Conservation (phyloP, 2,113 vertebrate genomes). For the Limanda limanda region DNA sequence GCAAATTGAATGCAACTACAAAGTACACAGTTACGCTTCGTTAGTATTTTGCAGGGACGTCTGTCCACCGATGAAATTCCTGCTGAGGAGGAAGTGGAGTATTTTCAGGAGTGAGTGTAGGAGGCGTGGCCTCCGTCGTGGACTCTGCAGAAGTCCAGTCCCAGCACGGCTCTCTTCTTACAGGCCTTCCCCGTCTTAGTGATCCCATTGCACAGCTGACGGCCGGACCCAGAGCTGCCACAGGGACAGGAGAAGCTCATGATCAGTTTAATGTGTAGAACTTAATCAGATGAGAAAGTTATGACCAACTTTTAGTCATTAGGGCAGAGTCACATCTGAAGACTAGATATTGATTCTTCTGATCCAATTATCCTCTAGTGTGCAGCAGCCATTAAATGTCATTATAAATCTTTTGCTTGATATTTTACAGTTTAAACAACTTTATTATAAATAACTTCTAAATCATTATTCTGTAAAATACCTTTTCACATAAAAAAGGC, state of each 20-base stretch:
- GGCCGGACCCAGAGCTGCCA: constrained; percentile 72
- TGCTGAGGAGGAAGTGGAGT: not conserved
- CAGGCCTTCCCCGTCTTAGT: constrained; percentile 82
- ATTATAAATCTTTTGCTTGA: too few relatives aligned
- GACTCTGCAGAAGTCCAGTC: constrained; percentile 84
- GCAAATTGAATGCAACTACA: too few relatives aligned
- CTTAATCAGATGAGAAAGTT: not conserved
- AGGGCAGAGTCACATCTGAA: not conserved
- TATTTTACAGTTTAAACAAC: too few relatives aligned
- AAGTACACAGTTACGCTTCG: not conserved
- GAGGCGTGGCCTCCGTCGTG: constrained; percentile 68
- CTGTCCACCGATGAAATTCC: not conserved
- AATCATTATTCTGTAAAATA: too few relatives aligned
- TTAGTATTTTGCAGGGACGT: not conserved
- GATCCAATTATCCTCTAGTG: too few relatives aligned
- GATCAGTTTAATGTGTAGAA: not conserved
- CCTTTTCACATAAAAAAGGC: too few relatives aligned
- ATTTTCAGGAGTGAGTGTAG: constrained; percentile 18
- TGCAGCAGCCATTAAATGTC: too few relatives aligned
- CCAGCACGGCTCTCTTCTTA: constrained; percentile 76
- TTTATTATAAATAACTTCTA: too few relatives aligned
- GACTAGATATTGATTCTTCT: too few relatives aligned
- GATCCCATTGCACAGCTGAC: constrained; percentile 77
- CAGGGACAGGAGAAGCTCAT: not conserved
- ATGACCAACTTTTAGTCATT: not conserved